Base-by-base conservation (phyloP, 2,888 invertebrate species). In the Drosophila anomelani region DNA sequence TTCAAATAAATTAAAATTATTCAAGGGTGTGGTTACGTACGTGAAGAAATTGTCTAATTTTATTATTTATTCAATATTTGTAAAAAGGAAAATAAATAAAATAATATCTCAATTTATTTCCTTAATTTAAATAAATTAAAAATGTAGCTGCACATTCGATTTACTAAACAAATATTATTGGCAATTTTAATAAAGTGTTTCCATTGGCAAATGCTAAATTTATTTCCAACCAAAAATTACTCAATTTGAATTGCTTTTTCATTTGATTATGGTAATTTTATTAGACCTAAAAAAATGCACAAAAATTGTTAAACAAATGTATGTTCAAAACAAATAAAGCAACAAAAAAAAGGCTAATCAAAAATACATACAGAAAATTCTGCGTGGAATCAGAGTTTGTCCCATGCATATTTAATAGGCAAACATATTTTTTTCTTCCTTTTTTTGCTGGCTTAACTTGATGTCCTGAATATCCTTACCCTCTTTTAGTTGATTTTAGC, bases 1-100 rank as follows among this genome's bases (percentile, higher is more conserved):
- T 32, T 17, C 57, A 71, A 68, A 73, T 66, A 75, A 74, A 79
- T 73, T 68, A 49, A 46, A 63, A 55, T 58, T 49, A 10, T 13
- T n/a, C 44, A 15, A 53, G 32, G 44, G 39, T 34, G 17, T 20
- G 41, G 59, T 56, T 43, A 74, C 54, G 34, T 44, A 66, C 59
- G 56, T 38, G 12, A n/a, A 39, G n/a, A 54, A 23, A n/a, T 8
- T 23, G n/a, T 26, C 23, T 3, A 26, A 4, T 39, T 54, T 13
- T n/a, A 13, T 4, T 32, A 17, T 15, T 20, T 51, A 17, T 51
- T 13, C 2, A 1, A 20, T 34, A 20, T 34, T 32, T 20, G 9
- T 36, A 23, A 23, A 2, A 23, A 23, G 23, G 23, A 23, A 2
- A 23, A 23, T 23, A 34, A 51, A 13, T 4, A 8, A 0, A 34